Conservation (phyloP, 2,888 invertebrate genomes). For the Brachycybe producta region DNA sequence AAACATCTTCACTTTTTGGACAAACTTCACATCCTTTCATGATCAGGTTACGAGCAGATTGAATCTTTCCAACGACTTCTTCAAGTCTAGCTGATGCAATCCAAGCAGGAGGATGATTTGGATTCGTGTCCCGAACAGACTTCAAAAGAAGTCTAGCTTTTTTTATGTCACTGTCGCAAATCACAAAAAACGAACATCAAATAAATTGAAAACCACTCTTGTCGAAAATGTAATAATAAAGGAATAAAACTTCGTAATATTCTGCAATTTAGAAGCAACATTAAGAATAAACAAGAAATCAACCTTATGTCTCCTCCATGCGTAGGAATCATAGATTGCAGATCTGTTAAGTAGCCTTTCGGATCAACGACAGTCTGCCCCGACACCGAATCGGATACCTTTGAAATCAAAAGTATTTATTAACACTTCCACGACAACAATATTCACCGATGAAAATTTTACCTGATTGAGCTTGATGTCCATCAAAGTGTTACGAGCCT, state of each 20-base stretch:
- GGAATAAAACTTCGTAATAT: too few relatives aligned
- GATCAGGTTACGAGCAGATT: constrained; percentile 90
- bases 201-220: constrained; percentile 19
- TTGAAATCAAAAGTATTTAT: constrained; percentile 3
- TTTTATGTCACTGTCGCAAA: constrained; percentile 62
- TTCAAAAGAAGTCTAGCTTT: constrained; percentile 88
- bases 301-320: constrained; percentile 92
- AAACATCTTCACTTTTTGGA: constrained; percentile 90
- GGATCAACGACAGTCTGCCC: constrained; percentile 99
- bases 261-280: background rate
- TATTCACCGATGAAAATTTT: background rate
- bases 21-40: constrained; percentile 93
- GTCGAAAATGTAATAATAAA: constrained; percentile 21
- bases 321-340: constrained; percentile 98
- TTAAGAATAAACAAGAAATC: constrained; percentile 23
- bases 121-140: constrained; percentile 91
- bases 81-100: constrained; percentile 96
- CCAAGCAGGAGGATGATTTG: constrained; percentile 99
- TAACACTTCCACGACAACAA: background rate
- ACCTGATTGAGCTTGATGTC: constrained; percentile 90
- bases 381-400: constrained; percentile 90
- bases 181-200: background rate
- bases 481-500: constrained; percentile 97
- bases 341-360: constrained; percentile 97
- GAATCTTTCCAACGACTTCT: constrained; percentile 93